Evolutionary conservation across 2,797 vertebrate genomes (phyloP).

Genomic region (Loris lydekkerianus): DNA sequence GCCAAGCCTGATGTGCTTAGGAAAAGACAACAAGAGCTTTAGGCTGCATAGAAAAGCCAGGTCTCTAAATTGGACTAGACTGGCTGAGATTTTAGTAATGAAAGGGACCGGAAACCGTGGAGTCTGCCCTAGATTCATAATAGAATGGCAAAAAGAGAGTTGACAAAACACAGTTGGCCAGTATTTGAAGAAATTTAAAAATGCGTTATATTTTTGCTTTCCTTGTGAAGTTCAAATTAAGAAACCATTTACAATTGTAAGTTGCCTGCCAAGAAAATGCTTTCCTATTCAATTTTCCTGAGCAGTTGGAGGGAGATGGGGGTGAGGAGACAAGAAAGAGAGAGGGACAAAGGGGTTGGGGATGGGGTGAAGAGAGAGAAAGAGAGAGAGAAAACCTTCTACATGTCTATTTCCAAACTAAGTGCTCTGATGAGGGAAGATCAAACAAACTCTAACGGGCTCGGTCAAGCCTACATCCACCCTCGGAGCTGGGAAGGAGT

Average conservation of each 20-base stretch:
- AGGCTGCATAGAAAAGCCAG: background rate
- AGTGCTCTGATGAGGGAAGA: background rate
- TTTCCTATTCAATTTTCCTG: background rate
- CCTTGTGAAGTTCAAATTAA: background rate
- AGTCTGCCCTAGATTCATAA: background rate
- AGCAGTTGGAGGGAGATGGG: too few relatives aligned
- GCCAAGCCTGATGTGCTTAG: background rate
- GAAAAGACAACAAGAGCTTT: background rate
- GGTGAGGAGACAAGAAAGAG: too few relatives aligned
- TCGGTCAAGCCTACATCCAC: background rate
- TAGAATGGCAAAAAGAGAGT: background rate
- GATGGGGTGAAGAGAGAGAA: background rate
- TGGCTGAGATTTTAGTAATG: background rate
- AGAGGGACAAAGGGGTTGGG: background rate
- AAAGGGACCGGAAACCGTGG: background rate
- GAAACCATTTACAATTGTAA: slow-evolving; percentile 8
- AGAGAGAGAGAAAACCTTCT: fast-evolving
- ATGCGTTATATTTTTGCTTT: background rate
- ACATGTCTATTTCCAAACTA: background rate
- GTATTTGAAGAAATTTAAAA: background rate
- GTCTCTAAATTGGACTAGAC: background rate
- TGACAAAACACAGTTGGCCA: background rate
- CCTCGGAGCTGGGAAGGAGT: background rate
- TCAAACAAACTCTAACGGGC: too few relatives aligned
- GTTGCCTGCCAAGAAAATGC: background rate